Percentiles rank a stretch among this genome's conserved stretches.
These are phyloP conservation scores for Strigamia crassipes DNA, from an alignment of 2,888 invertebrate genomes.

Conservation along the genomic window DNA sequence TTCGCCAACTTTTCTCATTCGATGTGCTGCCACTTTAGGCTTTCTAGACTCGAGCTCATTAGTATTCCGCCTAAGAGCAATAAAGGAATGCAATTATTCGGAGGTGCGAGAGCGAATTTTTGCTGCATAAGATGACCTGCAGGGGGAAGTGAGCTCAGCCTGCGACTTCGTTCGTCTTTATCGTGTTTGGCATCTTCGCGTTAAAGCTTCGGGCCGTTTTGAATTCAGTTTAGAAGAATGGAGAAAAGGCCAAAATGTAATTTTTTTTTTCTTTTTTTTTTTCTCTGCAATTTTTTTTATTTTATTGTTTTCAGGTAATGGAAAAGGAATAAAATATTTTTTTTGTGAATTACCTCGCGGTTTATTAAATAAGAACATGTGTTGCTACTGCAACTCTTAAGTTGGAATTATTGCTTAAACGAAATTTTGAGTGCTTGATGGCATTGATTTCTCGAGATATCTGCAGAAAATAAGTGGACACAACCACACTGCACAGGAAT, in stretches of 20 bases:
- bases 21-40: not conserved
- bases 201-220: slow-evolving; percentile 4
- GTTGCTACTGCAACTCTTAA: no score
- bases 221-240: not conserved
- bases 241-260: not conserved
- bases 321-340: not conserved
- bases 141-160: not conserved
- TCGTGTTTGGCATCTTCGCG: not conserved
- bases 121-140: slow-evolving; percentile 11
- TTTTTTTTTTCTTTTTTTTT: not conserved
- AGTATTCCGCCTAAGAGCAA: slow-evolving; percentile 16
- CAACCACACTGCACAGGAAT: no score
- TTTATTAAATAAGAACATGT: not conserved
- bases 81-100: slow-evolving; percentile 21
- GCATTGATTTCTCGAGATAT: no score
- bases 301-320: not conserved
- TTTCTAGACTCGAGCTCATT: slow-evolving; percentile 5
- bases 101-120: not conserved
- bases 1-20: slow-evolving; percentile 1
- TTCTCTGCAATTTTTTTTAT: not conserved
- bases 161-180: not conserved
- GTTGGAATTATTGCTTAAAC: no score
- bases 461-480: no score
- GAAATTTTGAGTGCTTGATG: no score
- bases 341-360: not conserved